phyloP scores from a whole-genome alignment of 1,140 invertebrate genomes.

The Caligus rogercresseyi region DNA sequence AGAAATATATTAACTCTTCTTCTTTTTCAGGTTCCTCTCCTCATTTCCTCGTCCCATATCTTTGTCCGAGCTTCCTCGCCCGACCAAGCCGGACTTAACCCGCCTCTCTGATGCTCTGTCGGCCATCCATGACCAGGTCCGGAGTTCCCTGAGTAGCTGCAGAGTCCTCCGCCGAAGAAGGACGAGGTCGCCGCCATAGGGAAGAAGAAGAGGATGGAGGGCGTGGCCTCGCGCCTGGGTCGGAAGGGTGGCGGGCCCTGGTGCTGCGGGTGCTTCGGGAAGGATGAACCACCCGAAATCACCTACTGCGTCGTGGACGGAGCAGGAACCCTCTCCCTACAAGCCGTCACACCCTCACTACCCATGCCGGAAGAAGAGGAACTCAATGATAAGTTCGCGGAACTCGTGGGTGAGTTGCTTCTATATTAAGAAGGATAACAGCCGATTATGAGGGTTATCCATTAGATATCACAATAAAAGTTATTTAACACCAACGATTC shows the following conservation, averaged over 20 bases:
- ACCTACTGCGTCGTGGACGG: conserved; percentile 73
- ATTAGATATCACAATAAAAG: too few species aligned
- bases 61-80: not conserved
- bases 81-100: not conserved
- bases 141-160: not conserved
- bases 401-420: conserved; percentile 58
- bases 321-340: conserved; percentile 58
- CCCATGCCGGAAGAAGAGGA: conserved; percentile 83
- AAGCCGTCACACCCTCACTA: conserved; percentile 63
- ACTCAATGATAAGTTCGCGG: conserved; percentile 77
- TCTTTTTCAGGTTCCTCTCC: not conserved
- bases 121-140: not conserved
- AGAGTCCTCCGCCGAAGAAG: not conserved
- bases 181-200: not conserved
- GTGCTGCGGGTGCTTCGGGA: conserved; percentile 31
- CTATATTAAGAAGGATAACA: too few species aligned
- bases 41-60: not conserved
- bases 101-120: not conserved
- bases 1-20: too few species aligned
- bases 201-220: conserved; percentile 9
- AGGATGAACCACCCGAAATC: conserved; percentile 76
- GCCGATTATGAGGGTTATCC: too few species aligned
- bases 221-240: not conserved
- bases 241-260: conserved; percentile 12
- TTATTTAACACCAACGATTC: too few species aligned